A percentile compares a stretch with the other conserved stretches of the same genome.
These are phyloP conservation scores for Hucho hucho DNA, from an alignment of 2,113 vertebrate genomes.

Conservation along the genomic window DNA sequence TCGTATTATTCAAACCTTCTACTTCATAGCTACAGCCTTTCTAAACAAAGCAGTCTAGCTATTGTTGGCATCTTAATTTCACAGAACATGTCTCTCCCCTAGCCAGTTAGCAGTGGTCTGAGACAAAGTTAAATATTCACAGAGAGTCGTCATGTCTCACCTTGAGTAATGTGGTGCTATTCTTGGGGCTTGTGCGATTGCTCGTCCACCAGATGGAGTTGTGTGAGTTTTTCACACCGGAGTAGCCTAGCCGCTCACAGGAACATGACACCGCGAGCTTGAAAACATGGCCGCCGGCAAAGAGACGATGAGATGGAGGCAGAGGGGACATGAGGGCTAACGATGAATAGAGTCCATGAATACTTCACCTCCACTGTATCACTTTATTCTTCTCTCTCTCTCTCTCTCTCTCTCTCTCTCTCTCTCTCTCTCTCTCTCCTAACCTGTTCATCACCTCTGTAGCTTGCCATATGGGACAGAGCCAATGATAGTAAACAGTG, in stretches of 20 bases:
- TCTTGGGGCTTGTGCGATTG: constrained; percentile 47
- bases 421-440: background rate
- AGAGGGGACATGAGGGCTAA: too few relatives aligned
- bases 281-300: background rate
- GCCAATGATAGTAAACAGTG: too few relatives aligned
- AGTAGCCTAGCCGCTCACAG: background rate
- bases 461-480: constrained; percentile 71
- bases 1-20: too few relatives aligned
- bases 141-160: constrained; percentile 43
- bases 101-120: too few relatives aligned
- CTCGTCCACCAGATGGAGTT: constrained; percentile 44
- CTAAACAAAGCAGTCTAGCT: background rate
- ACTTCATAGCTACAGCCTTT: too few relatives aligned
- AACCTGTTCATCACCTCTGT: constrained; percentile 64
- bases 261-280: background rate
- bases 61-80: too few relatives aligned
- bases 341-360: too few relatives aligned
- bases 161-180: constrained; percentile 64
- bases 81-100: background rate
- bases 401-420: background rate
- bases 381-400: background rate
- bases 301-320: background rate
- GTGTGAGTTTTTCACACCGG: constrained; percentile 31
- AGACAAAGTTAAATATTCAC: constrained; percentile 50
- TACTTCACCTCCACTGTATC: background rate